Conservation (phyloP, 2,797 vertebrate species). For the Fundulus diaphanus region DNA sequence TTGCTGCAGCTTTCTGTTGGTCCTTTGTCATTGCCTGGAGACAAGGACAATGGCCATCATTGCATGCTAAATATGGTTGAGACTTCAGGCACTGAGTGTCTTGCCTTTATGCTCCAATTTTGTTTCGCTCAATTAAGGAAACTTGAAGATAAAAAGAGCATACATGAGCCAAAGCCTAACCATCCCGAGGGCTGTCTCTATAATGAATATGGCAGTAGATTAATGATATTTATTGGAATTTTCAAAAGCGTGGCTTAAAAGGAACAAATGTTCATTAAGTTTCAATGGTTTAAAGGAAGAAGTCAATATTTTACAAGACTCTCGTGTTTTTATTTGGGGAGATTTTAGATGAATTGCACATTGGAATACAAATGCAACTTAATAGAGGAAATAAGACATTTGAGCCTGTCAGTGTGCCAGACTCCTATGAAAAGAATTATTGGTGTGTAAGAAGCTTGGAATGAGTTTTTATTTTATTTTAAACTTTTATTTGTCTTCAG, state of each 20-base stretch:
- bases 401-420: conserved; percentile 10
- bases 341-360: conserved; percentile 1
- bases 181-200: conserved; percentile 15
- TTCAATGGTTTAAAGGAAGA: not conserved
- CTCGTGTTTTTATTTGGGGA: not conserved
- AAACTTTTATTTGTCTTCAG: not conserved
- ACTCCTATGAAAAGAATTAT: conserved; percentile 14
- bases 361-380: conserved; percentile 4
- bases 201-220: conserved; percentile 7
- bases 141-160: conserved; percentile 21
- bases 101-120: conserved; percentile 39
- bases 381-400: not conserved
- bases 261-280: not conserved
- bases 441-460: not conserved
- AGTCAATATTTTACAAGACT: not conserved
- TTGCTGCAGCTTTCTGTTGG: conserved; percentile 18
- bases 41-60: conserved; percentile 31
- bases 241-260: not conserved
- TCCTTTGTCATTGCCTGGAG: conserved; percentile 25
- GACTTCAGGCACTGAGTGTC: conserved; percentile 27
- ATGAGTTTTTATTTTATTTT: conserved; percentile 14
- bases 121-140: conserved; percentile 1
- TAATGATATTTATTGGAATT: not conserved
- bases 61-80: conserved; percentile 36
- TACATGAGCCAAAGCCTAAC: conserved; percentile 15